Conservation (phyloP, 1,140 invertebrate species). For the Pomacea maculata region DNA sequence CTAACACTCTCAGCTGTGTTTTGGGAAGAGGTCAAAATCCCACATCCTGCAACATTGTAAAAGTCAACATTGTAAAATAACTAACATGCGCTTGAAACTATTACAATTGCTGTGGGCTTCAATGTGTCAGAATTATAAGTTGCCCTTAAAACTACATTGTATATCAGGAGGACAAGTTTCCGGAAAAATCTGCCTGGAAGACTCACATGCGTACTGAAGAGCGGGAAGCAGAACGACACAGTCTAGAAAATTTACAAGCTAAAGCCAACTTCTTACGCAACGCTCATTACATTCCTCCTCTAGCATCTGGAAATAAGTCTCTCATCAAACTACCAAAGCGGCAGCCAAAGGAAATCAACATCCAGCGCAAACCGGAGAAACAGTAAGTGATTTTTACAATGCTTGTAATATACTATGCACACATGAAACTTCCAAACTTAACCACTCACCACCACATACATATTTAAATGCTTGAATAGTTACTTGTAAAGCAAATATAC, state of each 20-base stretch:
- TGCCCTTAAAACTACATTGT: background rate
- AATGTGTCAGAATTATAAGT: no score
- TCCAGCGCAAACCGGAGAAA: conserved; percentile 38
- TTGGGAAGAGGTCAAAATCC: no score
- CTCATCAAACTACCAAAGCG: conserved; percentile 47
- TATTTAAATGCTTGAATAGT: no score
- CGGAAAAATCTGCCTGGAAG: conserved; percentile 50
- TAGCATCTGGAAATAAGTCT: conserved; percentile 42
- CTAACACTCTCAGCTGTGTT: no score
- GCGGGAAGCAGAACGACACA: conserved; percentile 48
- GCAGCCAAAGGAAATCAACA: conserved; percentile 54
- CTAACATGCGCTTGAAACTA: no score
- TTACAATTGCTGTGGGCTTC: no score
- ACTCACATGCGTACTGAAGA: conserved; percentile 52
- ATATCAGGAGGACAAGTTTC: conserved; percentile 22
- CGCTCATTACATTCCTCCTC: conserved; percentile 51
- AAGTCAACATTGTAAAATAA: no score
- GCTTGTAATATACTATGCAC: background rate
- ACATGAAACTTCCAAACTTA: no score
- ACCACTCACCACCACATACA: no score
- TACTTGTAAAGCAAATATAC: no score
- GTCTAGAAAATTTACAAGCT: conserved; percentile 52
- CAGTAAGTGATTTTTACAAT: conserved; percentile 30
- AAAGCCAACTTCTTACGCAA: conserved; percentile 56
- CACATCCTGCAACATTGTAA: no score